phyloP scores from a whole-genome alignment of 2,113 vertebrate genomes.

The Coreoperca whiteheadi region DNA sequence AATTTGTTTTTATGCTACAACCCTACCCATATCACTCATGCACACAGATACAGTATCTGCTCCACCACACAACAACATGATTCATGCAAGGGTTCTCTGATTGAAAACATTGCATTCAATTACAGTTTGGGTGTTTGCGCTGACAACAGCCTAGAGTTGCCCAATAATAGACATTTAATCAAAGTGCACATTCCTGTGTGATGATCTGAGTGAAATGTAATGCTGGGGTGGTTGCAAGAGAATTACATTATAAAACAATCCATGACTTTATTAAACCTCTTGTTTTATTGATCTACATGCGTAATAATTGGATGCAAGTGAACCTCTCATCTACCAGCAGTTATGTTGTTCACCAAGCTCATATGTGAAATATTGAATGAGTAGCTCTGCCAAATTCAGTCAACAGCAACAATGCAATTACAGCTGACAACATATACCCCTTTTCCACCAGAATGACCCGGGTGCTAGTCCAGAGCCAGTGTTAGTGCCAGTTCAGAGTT shows the following conservation, averaged over 20 bases:
- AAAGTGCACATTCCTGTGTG: slow-evolving; percentile 1
- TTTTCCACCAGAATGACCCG: no score
- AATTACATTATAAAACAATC: slow-evolving; percentile 47
- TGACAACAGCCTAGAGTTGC: slow-evolving; percentile 26
- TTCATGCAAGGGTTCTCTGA: slow-evolving; percentile 12
- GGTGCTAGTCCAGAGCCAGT: no score
- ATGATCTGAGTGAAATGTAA: slow-evolving; percentile 20
- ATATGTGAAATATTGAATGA: slow-evolving; percentile 24
- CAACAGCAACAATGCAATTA: slow-evolving; percentile 21
- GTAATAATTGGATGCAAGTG: slow-evolving; percentile 41
- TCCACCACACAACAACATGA: slow-evolving; percentile 25
- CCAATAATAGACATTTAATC: slow-evolving; percentile 6
- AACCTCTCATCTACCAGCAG: slow-evolving; percentile 27
- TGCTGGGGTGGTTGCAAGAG: background rate
- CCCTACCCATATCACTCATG: background rate
- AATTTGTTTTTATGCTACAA: slow-evolving; percentile 3
- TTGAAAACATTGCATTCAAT: slow-evolving; percentile 36
- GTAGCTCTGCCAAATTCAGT: slow-evolving; percentile 18
- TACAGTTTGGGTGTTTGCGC: slow-evolving; percentile 44
- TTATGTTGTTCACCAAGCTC: slow-evolving; percentile 14
- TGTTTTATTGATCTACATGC: slow-evolving; percentile 63
- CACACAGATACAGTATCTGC: slow-evolving; percentile 12
- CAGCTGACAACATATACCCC: slow-evolving; percentile 11
- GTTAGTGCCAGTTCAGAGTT: no score
- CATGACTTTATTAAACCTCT: slow-evolving; percentile 50